These are phyloP conservation scores for Brachionus angularis DNA, from an alignment of 1,140 invertebrate species.

Conservation along the genomic window DNA sequence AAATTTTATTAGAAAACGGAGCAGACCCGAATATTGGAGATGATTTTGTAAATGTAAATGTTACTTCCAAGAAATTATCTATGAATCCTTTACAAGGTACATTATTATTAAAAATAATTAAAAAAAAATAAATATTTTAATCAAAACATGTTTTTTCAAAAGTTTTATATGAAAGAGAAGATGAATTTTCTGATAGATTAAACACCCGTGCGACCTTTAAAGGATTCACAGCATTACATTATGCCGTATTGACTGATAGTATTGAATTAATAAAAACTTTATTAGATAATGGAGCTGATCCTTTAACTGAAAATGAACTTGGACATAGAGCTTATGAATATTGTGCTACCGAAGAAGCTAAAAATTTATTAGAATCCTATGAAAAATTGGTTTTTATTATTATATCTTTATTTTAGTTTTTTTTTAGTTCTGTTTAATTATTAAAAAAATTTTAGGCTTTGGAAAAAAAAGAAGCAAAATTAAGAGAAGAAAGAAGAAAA, in stretches of 20 bases:
- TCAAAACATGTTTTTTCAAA: constrained; percentile 48
- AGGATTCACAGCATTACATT: constrained; percentile 83
- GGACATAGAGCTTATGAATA: constrained; percentile 75
- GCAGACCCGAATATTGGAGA: constrained; percentile 75
- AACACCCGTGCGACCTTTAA: constrained; percentile 70
- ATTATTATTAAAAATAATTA: neutral
- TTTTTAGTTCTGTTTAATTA: neutral
- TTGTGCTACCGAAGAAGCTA: constrained; percentile 55
- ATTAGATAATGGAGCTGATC: constrained; percentile 60
- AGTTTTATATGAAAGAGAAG: constrained; percentile 69
- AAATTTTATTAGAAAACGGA: constrained; percentile 68
- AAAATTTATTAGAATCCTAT: constrained; percentile 58
- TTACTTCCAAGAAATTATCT: constrained; percentile 53
- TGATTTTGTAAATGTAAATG: constrained; percentile 70
- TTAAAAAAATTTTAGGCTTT: constrained; percentile 57
- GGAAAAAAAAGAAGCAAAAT: constrained; percentile 61
- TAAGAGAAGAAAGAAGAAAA: constrained; percentile 74
- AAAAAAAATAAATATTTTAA: neutral
- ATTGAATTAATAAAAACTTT: constrained; percentile 60
- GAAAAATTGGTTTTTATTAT: constrained; percentile 58
- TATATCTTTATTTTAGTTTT: too few relatives aligned
- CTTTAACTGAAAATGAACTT: constrained; percentile 67
- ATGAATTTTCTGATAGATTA: constrained; percentile 72
- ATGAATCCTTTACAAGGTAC: constrained; percentile 64
- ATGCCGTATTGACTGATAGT: constrained; percentile 75